phyloP scores from a whole-genome alignment of 2,797 vertebrate species.

The Gymnothorax reevesii region DNA sequence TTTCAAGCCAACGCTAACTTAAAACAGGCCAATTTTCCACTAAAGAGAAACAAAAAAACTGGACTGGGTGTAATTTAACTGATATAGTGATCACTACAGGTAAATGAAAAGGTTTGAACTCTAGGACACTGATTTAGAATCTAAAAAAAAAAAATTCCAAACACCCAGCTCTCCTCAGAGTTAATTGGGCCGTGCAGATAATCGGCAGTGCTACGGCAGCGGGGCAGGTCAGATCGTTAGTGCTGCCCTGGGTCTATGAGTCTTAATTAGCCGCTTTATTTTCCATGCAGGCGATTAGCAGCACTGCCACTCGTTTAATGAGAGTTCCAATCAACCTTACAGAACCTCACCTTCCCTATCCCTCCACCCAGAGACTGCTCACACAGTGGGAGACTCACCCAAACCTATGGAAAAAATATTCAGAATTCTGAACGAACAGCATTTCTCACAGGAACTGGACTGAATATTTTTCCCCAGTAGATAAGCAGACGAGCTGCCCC shows the following conservation, averaged over 20 bases:
- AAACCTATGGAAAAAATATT: neutral
- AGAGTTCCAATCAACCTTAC: neutral
- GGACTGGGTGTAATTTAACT: no score
- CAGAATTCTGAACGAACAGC: neutral
- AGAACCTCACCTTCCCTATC: neutral
- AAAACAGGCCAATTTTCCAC: no score
- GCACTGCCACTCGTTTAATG: neutral
- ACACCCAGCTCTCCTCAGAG: no score
- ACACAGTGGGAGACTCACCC: neutral
- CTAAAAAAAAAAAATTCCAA: no score
- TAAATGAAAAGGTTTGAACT: no score
- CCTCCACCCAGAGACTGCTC: no score
- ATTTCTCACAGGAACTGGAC: neutral
- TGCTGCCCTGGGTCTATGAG: neutral
- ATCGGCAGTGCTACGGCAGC: no score
- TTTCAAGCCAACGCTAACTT: no score
- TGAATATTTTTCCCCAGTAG: neutral
- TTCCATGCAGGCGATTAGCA: neutral
- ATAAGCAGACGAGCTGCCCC: no score
- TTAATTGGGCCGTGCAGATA: neutral
- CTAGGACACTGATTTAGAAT: no score
- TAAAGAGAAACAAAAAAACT: no score
- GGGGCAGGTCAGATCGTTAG: neutral
- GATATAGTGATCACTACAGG: no score
- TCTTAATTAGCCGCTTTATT: conserved; percentile 9